Conservation (phyloP, 2,113 vertebrate genomes). For the Alethe diademata region DNA sequence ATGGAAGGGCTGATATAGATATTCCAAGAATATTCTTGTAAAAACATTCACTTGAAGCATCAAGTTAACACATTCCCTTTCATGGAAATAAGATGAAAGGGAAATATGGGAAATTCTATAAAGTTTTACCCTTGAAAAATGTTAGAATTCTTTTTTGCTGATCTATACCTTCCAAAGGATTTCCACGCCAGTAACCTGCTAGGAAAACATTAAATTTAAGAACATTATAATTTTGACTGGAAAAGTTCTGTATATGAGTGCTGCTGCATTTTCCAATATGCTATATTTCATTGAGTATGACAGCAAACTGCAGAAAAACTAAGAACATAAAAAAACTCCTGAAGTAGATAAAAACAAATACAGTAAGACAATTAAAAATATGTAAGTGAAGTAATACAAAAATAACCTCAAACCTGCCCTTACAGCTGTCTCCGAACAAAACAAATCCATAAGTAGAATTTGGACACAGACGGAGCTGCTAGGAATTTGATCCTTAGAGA, state of each 20-base stretch:
- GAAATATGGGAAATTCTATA: neutral
- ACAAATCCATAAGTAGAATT: neutral
- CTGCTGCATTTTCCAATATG: neutral
- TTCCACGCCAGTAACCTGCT: neutral
- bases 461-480: fast-evolving
- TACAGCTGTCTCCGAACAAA: neutral
- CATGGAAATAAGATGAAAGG: neutral
- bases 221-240: neutral
- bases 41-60: neutral
- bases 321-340: neutral
- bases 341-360: neutral
- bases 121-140: neutral
- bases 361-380: neutral
- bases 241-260: neutral
- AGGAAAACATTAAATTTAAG: neutral
- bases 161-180: neutral
- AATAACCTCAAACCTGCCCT: neutral
- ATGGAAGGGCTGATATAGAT: neutral
- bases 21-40: neutral
- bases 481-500: neutral
- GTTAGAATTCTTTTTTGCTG: neutral
- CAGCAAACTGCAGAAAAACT: neutral
- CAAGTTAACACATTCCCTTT: neutral
- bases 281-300: neutral
- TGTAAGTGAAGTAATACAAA: neutral